These are phyloP conservation scores for Acanthopleura granulata DNA, from an alignment of 2,888 invertebrate genomes.

Conservation along the genomic window DNA sequence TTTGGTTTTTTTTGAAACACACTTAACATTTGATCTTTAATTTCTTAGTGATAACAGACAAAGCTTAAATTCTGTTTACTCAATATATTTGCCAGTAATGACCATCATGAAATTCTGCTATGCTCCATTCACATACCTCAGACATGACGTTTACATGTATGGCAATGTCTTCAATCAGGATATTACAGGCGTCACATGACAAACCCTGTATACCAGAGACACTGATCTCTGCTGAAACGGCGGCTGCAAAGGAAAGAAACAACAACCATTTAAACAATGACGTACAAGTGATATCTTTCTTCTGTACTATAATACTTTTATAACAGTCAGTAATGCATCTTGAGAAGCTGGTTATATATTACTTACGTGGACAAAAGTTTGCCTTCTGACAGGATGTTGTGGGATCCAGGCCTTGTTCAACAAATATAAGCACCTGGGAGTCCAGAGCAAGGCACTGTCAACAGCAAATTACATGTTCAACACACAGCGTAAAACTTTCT, in stretches of 20 bases:
- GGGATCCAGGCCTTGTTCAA: constrained; percentile 29
- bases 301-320: too few species aligned
- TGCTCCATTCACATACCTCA: background rate
- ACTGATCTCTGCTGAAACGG: background rate
- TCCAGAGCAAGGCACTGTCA: constrained; percentile 28
- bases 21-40: too few species aligned
- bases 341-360: background rate
- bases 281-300: too few species aligned
- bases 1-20: too few species aligned
- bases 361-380: background rate
- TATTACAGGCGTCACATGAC: background rate
- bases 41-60: too few species aligned
- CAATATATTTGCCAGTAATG: too few species aligned
- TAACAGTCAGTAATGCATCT: too few species aligned
- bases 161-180: constrained; percentile 4
- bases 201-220: background rate
- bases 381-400: constrained; percentile 21
- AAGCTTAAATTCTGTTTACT: too few species aligned
- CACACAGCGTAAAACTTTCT: too few species aligned
- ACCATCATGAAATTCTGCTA: too few species aligned
- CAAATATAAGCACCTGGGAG: constrained; percentile 23
- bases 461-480: too few species aligned
- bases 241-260: background rate
- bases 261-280: too few species aligned
- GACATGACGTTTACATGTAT: background rate